A percentile compares a stretch with the other conserved stretches of the same genome.
phyloP scores from a whole-genome alignment of 2,888 invertebrate species.

The Pyrocoelia pectoralis region DNA sequence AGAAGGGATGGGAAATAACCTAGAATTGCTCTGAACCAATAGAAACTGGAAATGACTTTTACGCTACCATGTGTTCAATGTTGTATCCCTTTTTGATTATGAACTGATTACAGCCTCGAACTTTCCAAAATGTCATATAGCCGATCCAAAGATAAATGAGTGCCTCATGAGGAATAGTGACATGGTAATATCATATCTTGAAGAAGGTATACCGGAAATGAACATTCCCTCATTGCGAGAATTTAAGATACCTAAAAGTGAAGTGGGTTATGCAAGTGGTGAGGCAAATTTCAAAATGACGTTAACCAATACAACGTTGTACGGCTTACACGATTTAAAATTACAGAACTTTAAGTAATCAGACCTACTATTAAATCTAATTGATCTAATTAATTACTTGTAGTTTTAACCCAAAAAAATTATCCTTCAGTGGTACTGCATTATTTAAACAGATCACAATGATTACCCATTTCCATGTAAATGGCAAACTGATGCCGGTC shows the following conservation, averaged over 20 bases:
- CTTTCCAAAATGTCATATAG: constrained; percentile 62
- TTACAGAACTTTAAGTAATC: constrained; percentile 27
- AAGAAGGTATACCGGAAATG: constrained; percentile 67
- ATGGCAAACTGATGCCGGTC: not conserved
- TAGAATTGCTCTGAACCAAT: too few species aligned
- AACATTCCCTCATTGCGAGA: constrained; percentile 70
- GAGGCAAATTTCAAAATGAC: constrained; percentile 65
- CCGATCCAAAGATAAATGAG: constrained; percentile 63
- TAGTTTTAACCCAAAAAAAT: not conserved
- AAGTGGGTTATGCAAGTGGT: constrained; percentile 65
- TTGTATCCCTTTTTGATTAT: too few species aligned
- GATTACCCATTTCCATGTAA: not conserved
- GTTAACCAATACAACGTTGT: constrained; percentile 60
- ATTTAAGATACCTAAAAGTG: constrained; percentile 66
- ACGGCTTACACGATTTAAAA: constrained; percentile 52
- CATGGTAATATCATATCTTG: constrained; percentile 62
- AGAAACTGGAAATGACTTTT: too few species aligned
- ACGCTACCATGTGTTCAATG: too few species aligned
- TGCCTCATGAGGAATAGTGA: constrained; percentile 64
- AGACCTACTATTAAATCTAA: not conserved
- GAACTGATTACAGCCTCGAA: constrained; percentile 64
- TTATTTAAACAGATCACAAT: not conserved
- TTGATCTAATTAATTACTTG: not conserved
- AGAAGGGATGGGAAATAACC: too few species aligned
- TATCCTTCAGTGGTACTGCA: not conserved